phyloP scores from a whole-genome alignment of 2,113 vertebrate genomes.

The Archocentrus centrarchus region DNA sequence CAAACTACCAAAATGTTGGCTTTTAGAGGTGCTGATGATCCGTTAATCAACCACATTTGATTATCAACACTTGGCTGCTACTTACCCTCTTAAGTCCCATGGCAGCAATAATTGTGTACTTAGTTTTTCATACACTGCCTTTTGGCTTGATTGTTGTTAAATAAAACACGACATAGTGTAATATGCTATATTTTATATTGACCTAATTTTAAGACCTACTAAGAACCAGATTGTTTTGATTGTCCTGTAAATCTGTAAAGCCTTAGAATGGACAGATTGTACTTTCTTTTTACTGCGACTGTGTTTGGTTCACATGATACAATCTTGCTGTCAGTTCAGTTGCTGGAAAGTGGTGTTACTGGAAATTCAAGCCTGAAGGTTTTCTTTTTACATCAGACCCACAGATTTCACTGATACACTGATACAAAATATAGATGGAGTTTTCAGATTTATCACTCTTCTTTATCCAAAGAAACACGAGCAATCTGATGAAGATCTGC shows the following conservation, averaged over 20 bases:
- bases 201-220: background rate
- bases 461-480: background rate
- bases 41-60: background rate
- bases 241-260: background rate
- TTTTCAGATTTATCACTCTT: background rate
- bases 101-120: background rate
- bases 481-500: background rate
- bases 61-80: background rate
- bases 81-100: background rate
- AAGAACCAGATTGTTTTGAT: background rate
- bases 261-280: background rate
- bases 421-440: background rate
- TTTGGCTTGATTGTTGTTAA: background rate
- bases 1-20: background rate
- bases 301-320: too few relatives aligned
- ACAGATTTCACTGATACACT: background rate
- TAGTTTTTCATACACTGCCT: background rate
- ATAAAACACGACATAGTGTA: rapidly evolving
- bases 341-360: too few relatives aligned
- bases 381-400: background rate
- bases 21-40: background rate
- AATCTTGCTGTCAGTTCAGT: too few relatives aligned
- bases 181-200: too few relatives aligned
- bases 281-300: too few relatives aligned
- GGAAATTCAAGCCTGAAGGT: background rate